Percentiles rank a stretch among this genome's conserved stretches.
Evolutionary conservation across 2,797 vertebrate species (phyloP).

Genomic region (Melanitta fusca): DNA sequence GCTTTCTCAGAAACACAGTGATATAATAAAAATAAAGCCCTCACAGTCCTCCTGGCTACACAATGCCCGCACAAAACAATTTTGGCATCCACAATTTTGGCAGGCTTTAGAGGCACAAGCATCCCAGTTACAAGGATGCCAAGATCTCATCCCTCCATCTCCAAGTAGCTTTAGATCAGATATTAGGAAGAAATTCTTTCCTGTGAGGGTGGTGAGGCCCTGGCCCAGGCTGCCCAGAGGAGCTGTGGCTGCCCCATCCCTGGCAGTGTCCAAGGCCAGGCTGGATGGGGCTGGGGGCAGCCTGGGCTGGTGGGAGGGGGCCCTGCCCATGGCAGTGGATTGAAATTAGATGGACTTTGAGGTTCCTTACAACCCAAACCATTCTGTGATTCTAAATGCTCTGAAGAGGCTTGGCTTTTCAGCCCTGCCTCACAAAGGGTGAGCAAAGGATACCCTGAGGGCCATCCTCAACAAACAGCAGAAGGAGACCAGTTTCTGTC

Average conservation of each 20-base stretch:
- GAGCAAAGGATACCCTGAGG: rapidly evolving
- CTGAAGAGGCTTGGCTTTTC: background rate
- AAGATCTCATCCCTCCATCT: background rate
- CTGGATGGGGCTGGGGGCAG: too few relatives aligned
- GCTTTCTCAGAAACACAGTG: background rate
- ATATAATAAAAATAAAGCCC: background rate
- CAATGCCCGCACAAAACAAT: background rate
- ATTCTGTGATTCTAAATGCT: background rate
- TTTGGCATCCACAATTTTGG: background rate
- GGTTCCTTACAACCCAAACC: too few relatives aligned
- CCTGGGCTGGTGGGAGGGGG: too few relatives aligned
- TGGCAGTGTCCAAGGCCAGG: too few relatives aligned
- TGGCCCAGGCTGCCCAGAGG: too few relatives aligned
- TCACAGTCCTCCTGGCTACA: background rate
- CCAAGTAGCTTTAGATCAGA: background rate
- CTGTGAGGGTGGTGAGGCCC: too few relatives aligned
- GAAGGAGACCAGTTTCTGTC: background rate
- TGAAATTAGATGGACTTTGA: too few relatives aligned
- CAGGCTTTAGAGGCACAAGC: background rate
- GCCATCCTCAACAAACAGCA: background rate
- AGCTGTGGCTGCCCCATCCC: too few relatives aligned
- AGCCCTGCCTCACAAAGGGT: background rate
- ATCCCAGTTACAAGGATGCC: background rate
- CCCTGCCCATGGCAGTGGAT: too few relatives aligned
- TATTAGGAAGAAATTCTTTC: too few relatives aligned